Conservation (phyloP, 2,113 vertebrate species). For the Herpetotheres cachinnans region DNA sequence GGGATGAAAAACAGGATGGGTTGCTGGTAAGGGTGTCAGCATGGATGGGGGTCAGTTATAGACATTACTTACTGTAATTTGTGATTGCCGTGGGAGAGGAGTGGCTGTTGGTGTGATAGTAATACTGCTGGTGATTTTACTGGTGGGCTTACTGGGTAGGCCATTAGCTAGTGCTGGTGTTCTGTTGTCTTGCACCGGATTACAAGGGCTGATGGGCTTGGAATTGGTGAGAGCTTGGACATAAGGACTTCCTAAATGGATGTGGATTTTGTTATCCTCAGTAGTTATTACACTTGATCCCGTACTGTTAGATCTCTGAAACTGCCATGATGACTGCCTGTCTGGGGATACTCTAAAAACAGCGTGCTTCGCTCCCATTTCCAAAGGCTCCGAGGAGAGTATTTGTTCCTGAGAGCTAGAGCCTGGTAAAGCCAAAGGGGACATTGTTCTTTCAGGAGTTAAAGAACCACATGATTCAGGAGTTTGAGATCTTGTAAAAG, state of each 20-base stretch:
- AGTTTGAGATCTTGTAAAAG: constrained; percentile 84
- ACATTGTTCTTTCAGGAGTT: constrained; percentile 90
- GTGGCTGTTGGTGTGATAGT: constrained; percentile 93
- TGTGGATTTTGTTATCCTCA: constrained; percentile 99
- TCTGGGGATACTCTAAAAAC: constrained; percentile 92
- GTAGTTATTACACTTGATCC: constrained; percentile 94
- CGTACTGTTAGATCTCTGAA: constrained; percentile 91
- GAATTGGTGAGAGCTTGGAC: constrained; percentile 83
- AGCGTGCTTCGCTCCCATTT: constrained; percentile 83
- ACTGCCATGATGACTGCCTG: constrained; percentile 87
- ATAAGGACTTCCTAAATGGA: constrained; percentile 93
- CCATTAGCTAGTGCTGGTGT: constrained; percentile 84
- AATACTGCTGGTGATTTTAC: constrained; percentile 98
- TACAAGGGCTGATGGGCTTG: constrained; percentile 77
- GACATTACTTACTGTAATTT: constrained; percentile 99
- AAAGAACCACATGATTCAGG: constrained; percentile 88
- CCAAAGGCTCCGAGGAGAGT: constrained; percentile 80
- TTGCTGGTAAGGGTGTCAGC: constrained; percentile 72
- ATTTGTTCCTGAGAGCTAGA: constrained; percentile 81
- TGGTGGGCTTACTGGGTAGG: constrained; percentile 81
- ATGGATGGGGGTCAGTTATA: constrained; percentile 83
- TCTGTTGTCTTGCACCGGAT: constrained; percentile 82
- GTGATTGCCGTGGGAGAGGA: constrained; percentile 90
- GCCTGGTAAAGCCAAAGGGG: constrained; percentile 86
- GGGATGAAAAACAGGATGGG: constrained; percentile 65